Base-by-base conservation (phyloP, 2,113 vertebrate species). In the Amblyornis subalaris region DNA sequence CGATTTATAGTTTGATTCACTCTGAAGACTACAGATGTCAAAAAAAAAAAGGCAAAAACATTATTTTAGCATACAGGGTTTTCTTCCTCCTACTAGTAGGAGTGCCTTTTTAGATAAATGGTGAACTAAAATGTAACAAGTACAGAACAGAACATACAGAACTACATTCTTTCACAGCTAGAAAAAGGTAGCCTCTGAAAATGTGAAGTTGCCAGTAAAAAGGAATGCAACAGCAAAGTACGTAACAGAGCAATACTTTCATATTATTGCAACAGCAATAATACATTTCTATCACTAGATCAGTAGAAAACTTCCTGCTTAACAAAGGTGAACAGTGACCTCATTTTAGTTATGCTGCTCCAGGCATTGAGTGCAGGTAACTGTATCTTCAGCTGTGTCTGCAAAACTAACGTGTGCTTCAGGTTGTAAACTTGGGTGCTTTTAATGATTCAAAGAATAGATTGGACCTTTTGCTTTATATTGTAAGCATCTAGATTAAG, bases 381-480 rank as follows among this genome's bases (percentile, higher is more conserved):
- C 47, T 61, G 3, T n/a, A 35, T 24, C 16, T 62, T 88, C 54
- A 75, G 1, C 9, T 50, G 19, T 74, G 10, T 70, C 23, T 58
- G 15, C 67, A 69, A 13, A 93, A 76, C 24, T 76, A 69, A 75
- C 8, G 8, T 2, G 1, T 57, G 8, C 50, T 42, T 80, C 20
- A 35, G 21, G 15, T 33, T 69, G 23, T 74, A 85, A 74, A 72
- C 23, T 9, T 21, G 7, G 33, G 14, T 21, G 1, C 10, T 12
- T 66, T 77, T 64, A 54, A 62, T 35, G 5, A 70, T 36, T 83
- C 89, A 96, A 96, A 73, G 85, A 86, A 53, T 5, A 51, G 44
- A 20, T 0, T n/a, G 15, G 57, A 10, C 81, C 66, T 91, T 93
- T 88, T 90, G 58, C 54, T 85, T 90, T 80, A 57, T 48, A 76